Conservation (phyloP, 2,113 vertebrate species). For the Dasyurus viverrinus region DNA sequence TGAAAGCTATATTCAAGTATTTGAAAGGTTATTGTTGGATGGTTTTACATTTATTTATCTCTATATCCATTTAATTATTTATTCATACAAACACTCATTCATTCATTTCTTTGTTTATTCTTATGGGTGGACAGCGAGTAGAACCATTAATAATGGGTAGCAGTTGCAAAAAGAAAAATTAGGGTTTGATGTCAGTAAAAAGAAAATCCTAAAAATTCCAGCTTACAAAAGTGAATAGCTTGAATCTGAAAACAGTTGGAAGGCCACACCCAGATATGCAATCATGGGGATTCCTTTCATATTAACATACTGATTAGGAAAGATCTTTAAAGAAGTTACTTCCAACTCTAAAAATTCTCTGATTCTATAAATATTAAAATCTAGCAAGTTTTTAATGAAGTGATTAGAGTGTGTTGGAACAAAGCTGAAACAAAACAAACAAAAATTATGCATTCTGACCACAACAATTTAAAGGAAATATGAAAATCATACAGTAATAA, state of each 20-base stretch:
- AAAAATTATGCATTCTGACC: background rate
- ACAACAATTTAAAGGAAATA: background rate
- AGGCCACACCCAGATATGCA: no score
- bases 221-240: no score
- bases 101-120: no score
- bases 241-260: no score
- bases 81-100: no score
- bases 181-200: no score
- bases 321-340: background rate
- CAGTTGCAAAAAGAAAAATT: background rate
- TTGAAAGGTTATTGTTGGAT: no score
- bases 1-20: no score
- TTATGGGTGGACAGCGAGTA: background rate
- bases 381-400: constrained; percentile 9
- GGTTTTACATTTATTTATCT: no score
- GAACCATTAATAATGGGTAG: background rate
- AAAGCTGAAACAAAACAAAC: background rate
- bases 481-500: background rate
- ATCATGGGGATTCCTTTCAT: no score
- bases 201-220: no score
- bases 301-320: background rate
- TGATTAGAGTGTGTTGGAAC: background rate
- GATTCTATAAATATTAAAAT: background rate
- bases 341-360: background rate
- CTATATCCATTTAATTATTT: no score